These are phyloP conservation scores for Meriones psammophilus DNA, from an alignment of 2,797 vertebrate genomes.

Conservation along the genomic window DNA sequence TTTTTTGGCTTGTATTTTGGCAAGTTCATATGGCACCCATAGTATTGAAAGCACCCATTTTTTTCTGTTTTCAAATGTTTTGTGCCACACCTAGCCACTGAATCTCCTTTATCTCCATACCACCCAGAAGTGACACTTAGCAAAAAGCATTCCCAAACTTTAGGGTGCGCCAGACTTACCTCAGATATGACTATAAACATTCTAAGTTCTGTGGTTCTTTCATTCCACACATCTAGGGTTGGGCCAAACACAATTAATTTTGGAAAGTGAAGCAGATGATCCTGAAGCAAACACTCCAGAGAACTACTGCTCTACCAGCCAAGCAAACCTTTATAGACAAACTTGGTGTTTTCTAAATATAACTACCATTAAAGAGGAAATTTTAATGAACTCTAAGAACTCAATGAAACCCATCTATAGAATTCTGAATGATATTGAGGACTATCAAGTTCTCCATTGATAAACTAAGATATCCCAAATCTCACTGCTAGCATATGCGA, in stretches of 20 bases:
- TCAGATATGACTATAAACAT: neutral
- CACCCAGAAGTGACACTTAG: neutral
- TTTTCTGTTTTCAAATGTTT: neutral
- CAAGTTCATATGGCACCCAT: neutral
- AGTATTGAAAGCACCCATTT: neutral
- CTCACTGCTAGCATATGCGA: conserved; percentile 40
- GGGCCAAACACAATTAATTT: neutral
- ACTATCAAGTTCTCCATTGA: conserved; percentile 19
- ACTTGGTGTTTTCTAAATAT: neutral
- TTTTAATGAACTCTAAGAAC: neutral
- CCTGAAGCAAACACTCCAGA: neutral
- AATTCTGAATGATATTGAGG: conserved; percentile 33
- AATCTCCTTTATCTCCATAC: neutral
- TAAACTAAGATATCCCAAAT: conserved; percentile 55
- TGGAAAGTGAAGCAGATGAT: neutral
- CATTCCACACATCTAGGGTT: neutral
- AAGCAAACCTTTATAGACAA: neutral
- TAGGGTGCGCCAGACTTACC: neutral
- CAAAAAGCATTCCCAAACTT: neutral
- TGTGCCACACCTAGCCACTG: neutral
- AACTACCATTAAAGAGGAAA: conserved; percentile 13
- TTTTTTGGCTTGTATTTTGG: neutral
- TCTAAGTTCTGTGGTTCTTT: neutral
- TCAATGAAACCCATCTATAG: neutral
- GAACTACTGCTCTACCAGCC: neutral